phyloP scores from a whole-genome alignment of 2,797 vertebrate species.

The Xenentodon cancila region DNA sequence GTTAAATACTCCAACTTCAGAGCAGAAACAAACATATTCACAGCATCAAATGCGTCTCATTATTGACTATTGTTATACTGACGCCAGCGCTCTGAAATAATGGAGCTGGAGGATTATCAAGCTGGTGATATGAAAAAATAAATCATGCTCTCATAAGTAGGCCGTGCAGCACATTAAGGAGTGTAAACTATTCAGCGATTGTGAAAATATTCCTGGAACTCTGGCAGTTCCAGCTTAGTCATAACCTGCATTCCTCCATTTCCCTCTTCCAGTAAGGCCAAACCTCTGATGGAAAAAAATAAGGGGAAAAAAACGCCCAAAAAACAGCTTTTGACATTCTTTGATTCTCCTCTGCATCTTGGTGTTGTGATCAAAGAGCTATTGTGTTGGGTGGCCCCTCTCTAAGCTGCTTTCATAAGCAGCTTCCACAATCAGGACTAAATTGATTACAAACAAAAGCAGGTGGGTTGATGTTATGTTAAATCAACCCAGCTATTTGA shows the following conservation, averaged over 20 bases:
- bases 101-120: background rate
- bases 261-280: slow-evolving; percentile 48
- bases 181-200: slow-evolving; percentile 15
- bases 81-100: background rate
- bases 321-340: slow-evolving; percentile 13
- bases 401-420: slow-evolving; percentile 61
- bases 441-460: slow-evolving; percentile 72
- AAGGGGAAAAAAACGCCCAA: background rate
- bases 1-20: no score
- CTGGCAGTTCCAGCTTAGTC: slow-evolving; percentile 29
- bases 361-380: slow-evolving; percentile 43
- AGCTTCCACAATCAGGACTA: slow-evolving; percentile 47
- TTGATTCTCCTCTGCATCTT: slow-evolving; percentile 36
- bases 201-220: slow-evolving; percentile 62
- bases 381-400: slow-evolving; percentile 42
- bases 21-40: no score
- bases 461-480: slow-evolving; percentile 53
- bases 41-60: no score
- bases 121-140: slow-evolving; percentile 25
- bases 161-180: background rate
- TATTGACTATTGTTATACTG: background rate
- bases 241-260: slow-evolving; percentile 64
- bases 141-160: slow-evolving; percentile 14
- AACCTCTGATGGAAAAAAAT: slow-evolving; percentile 13
- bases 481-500: slow-evolving; percentile 58